These are phyloP conservation scores for Protobothrops flavoviridis DNA, from an alignment of 2,113 vertebrate genomes.

Conservation along the genomic window DNA sequence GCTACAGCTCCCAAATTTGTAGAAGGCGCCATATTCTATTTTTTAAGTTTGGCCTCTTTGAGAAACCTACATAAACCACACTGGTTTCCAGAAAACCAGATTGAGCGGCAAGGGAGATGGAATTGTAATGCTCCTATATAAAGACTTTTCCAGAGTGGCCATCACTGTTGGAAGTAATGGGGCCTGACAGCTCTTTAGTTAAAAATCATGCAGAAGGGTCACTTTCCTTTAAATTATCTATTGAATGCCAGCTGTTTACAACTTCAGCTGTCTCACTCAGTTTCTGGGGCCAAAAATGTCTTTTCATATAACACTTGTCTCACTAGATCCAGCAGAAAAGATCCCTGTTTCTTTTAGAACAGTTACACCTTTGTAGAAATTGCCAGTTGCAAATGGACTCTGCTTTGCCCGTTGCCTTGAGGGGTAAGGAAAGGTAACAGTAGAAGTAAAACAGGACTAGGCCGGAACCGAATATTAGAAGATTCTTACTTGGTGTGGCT, in stretches of 20 bases:
- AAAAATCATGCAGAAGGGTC: conserved; percentile 85
- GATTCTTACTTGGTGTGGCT: conserved; percentile 36
- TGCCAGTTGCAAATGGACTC: conserved; percentile 41
- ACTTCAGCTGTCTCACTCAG: conserved; percentile 67
- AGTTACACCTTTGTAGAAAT: conserved; percentile 63
- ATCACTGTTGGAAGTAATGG: conserved; percentile 79
- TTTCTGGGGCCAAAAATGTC: conserved; percentile 68
- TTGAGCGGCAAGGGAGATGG: conserved; percentile 28
- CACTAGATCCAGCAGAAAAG: conserved; percentile 38
- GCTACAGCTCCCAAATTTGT: conserved; percentile 40
- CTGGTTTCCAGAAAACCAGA: background rate
- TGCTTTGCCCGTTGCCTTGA: conserved; percentile 25
- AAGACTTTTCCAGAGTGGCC: conserved; percentile 64
- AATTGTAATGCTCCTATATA: conserved; percentile 68
- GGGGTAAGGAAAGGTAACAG: background rate
- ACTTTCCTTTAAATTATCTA: conserved; percentile 84
- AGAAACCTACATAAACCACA: background rate
- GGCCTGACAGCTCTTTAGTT: conserved; percentile 82
- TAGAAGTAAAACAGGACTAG: background rate
- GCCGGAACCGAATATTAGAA: conserved; percentile 17
- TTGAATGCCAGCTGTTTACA: conserved; percentile 81
- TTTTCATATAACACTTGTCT: conserved; percentile 55
- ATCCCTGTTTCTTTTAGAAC: conserved; percentile 36
- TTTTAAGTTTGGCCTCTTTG: background rate
- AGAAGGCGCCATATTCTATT: conserved; percentile 49